Conservation (phyloP, 2,113 vertebrate genomes). For the Bubo blakistoni region DNA sequence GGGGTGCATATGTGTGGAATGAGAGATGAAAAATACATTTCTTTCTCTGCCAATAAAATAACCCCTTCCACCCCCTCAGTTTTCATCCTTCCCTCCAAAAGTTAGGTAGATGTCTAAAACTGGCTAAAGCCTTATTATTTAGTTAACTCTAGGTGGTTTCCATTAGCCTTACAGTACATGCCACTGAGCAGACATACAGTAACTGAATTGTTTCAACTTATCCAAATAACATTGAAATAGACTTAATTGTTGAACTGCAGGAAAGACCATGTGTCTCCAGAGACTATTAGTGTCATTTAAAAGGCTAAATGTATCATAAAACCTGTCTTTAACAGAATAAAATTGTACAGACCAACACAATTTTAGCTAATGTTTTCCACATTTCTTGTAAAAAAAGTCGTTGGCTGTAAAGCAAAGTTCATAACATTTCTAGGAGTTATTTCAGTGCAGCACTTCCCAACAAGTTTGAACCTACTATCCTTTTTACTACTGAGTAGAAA, state of each 20-base stretch:
- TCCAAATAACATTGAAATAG: slow-evolving; percentile 80
- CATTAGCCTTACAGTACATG: slow-evolving; percentile 60
- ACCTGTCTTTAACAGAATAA: slow-evolving; percentile 81
- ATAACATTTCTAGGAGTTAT: slow-evolving; percentile 11
- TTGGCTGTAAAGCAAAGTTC: slow-evolving; percentile 32
- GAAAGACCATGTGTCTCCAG: slow-evolving; percentile 76
- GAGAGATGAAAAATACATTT: slow-evolving; percentile 30
- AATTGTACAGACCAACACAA: slow-evolving; percentile 83
- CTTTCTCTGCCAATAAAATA: slow-evolving; percentile 32
- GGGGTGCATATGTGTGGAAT: slow-evolving; percentile 32
- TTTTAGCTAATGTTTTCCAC: slow-evolving; percentile 85
- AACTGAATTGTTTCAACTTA: slow-evolving; percentile 83
- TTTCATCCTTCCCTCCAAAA: slow-evolving; percentile 25
- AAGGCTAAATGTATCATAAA: slow-evolving; percentile 84
- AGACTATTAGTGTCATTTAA: slow-evolving; percentile 86
- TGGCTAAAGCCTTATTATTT: slow-evolving; percentile 66
- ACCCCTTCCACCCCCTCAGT: not conserved
- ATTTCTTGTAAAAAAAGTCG: slow-evolving; percentile 69
- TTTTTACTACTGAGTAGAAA: not conserved
- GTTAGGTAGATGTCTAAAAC: slow-evolving; percentile 55
- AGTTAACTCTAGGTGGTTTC: slow-evolving; percentile 59
- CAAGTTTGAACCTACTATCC: not conserved
- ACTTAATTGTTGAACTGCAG: slow-evolving; percentile 81
- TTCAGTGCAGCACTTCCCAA: slow-evolving; percentile 14
- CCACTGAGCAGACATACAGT: slow-evolving; percentile 74